Base-by-base conservation (phyloP, 2,797 vertebrate genomes). In the Cetoscarus ocellatus region DNA sequence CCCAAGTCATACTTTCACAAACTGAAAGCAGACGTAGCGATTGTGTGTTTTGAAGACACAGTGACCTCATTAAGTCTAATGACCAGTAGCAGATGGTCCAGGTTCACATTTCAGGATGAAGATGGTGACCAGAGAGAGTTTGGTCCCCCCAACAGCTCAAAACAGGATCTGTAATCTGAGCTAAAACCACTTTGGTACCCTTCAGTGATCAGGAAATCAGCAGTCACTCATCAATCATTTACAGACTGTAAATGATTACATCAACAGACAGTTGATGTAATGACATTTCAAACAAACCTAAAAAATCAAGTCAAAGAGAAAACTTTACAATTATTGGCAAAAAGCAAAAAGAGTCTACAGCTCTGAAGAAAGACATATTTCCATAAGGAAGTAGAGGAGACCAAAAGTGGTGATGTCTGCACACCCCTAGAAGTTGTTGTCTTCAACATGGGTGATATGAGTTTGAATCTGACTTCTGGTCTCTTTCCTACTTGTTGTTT, bases 11-110 rank as follows among this genome's bases (percentile, higher is more conserved):
- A 19, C 48, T 50, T 13, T 45, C 3, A 18, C 63, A 36, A 17
- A 19, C 47, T 18, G 57, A 70, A 73, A 71, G 61, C 60, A 67
- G 79, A 80, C 67, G 1, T 38, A 9, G 3, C 1, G 11, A 1
- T 0, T 27, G 17, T 15, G 57, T 35, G 58, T 69, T 27, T 27
- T 27, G 10, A 57, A 61, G 72, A 35, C 35, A 56, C 49, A 52
- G 36, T 77, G 77, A 67, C 75, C 72, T 70, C 19, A 9, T 59
- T 72, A 1, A 44, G 49, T 38, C 83, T 45, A 65, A 10, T 12
- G 73, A 70, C 65, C 50, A 6, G 52, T 61, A 67, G 44, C 88
- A 85, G 84, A 80, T 79, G 78, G 73, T 18, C 7, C 53, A 5
- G 72, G 34, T 75, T 88, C 79, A 61, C 5, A 1, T 85, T 80